These are phyloP conservation scores for Andrena dorsata DNA, from an alignment of 2,888 invertebrate genomes.

Conservation along the genomic window DNA sequence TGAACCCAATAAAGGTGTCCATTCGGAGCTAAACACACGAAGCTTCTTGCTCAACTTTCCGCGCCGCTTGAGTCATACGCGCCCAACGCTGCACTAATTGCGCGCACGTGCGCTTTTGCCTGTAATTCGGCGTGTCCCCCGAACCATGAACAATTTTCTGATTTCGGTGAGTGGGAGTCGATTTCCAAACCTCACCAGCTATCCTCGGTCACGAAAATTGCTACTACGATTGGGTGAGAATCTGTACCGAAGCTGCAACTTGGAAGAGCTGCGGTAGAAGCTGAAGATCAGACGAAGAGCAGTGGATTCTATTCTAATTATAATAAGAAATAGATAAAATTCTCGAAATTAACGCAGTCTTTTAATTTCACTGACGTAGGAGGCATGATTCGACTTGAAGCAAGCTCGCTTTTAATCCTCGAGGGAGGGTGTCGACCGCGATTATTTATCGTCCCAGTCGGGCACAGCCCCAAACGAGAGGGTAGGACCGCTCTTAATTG, in stretches of 20 bases:
- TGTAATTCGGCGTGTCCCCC: background rate
- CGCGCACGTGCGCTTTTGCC: constrained; percentile 32
- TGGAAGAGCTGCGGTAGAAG: too few species aligned
- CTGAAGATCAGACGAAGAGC: too few species aligned
- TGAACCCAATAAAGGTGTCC: constrained; percentile 13
- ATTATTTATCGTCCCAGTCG: constrained; percentile 39
- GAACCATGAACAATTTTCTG: constrained; percentile 20
- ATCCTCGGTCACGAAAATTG: background rate
- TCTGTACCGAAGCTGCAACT: too few species aligned
- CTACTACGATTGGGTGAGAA: too few species aligned
- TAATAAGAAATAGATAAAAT: too few species aligned
- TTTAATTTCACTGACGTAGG: background rate
- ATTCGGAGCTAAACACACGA: background rate
- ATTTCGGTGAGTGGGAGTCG: background rate
- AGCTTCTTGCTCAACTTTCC: background rate
- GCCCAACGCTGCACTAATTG: constrained; percentile 24
- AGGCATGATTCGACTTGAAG: background rate
- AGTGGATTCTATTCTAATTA: too few species aligned
- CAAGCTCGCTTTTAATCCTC: constrained; percentile 31
- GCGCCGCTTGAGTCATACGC: background rate
- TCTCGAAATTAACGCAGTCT: too few species aligned
- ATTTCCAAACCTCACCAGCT: background rate
- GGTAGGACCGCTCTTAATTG: constrained; percentile 49
- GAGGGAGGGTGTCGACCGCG: constrained; percentile 12
- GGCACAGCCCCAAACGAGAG: background rate